Evolutionary conservation across 2,113 vertebrate species (phyloP), one percentile per base, ranked within the genome.

Genomic region (Oncorhynchus tshawytscha): DNA sequence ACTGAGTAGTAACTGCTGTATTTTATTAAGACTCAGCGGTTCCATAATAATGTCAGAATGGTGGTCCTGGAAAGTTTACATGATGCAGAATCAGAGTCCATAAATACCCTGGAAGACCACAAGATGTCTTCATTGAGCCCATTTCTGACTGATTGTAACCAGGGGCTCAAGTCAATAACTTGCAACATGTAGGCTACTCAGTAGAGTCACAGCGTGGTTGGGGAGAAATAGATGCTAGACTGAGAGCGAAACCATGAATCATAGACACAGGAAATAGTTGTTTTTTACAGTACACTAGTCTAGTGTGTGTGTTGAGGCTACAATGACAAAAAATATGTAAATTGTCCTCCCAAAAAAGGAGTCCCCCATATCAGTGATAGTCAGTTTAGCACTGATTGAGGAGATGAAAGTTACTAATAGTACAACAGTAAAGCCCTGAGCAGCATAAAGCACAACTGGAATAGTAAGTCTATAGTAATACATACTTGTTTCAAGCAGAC

Each of bases 61-160:
- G 39, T 11, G 39, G 39, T 45, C 39, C 39, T 11, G 39, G 39
- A 45, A 45, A 11, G 2, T 45, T 11, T 45, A 39, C 34, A 39
- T 39, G 34, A 39, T 39, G 9, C 39, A 45, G 8, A 9, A 45
- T 45, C 39, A 45, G 65, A 31, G 24, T 31, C 65, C 65, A 57
- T n/a, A 49, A 71, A 64, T 49, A 67, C 62, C 29, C 22, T 67
- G 62, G 34, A n/a, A 39, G 64, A 67, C 76, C 76, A 78, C 76
- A 68, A 5, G 76, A 60, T 57, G 76, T 72, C 76, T 25, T 54
- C 48, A 27, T 67, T 72, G 48, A 65, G 34, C 34, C 70, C n/a
- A 16, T 25, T 8, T 54, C 16, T 54, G 51, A 3, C 51, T 54
- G 1, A 62, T n/a, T n/a, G 12, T 45, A 45, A 39, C 39, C 11